Base-by-base conservation (phyloP, 2,797 vertebrate genomes). In the Anisognathus igniventris region DNA sequence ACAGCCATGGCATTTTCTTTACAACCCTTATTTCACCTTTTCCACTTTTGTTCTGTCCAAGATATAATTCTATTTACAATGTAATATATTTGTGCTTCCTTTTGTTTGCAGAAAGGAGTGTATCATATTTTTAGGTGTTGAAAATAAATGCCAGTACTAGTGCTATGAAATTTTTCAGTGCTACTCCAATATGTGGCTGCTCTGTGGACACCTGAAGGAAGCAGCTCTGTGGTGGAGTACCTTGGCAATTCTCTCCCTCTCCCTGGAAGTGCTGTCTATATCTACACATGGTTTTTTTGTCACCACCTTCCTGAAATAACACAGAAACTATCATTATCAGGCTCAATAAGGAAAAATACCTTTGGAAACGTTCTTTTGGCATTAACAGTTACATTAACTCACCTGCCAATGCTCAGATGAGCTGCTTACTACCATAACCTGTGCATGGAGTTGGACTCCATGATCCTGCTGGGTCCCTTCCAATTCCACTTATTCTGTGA, bases 371-470 rank as follows among this genome's bases (percentile, higher is more conserved):
- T 66, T 80, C 8, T 73, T 85, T 35, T 23, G 14, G 30, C 6
- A 24, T 39, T 50, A 64, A 28, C 64, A 64, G 20, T 71, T 30
- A 2, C 14, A 37, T 54, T 48, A 70, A 54, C 8, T 21, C 21
- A 84, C 21, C 20, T 62, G 23, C 31, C 16, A 56, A 2, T 11
- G 19, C 47, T 81, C 82, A 61, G 31, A 19, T 74, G 17, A 88
- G 11, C 25, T 47, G 9, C 30, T 86, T 40, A 6, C 20, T 33
- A 12, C 33, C 14, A 40, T 8, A 33, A 16, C 33, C 9, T 68
- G 47, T 30, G 28, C 33, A 47, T 21, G 9, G 30, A 61, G 30
- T 1, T 54, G 47, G 47, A 33, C 56, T 54, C 0, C 0, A 9
- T 30, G 24, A 40, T 61, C 24, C 40, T 47, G 11, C 17, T 68